A percentile compares a stretch with the other conserved stretches of the same genome.
phyloP scores from a whole-genome alignment of 2,888 invertebrate genomes.

The Dione vanillae region DNA sequence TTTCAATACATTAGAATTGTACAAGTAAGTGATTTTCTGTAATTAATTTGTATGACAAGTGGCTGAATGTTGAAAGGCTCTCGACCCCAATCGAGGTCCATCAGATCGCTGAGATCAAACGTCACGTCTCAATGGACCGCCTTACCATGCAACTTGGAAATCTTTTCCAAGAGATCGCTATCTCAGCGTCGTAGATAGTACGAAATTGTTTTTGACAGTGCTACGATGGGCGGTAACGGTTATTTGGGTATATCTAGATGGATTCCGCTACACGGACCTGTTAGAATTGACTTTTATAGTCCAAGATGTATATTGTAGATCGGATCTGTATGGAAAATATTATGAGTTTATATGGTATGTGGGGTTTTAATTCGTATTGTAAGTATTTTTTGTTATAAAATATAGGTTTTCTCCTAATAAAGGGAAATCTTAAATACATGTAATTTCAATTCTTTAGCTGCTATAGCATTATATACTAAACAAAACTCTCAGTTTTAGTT shows the following conservation, averaged over 20 bases:
- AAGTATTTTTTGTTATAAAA: neutral
- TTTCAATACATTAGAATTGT: neutral
- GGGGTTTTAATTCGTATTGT: neutral
- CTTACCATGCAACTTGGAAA: constrained; percentile 31
- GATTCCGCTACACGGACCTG: constrained; percentile 19
- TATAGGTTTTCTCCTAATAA: neutral
- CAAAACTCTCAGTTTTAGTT: neutral
- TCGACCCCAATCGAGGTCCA: constrained; percentile 23
- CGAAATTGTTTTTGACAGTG: constrained; percentile 42
- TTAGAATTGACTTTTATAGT: constrained; percentile 33
- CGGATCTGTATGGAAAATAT: neutral
- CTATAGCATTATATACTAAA: neutral
- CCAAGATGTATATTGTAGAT: constrained; percentile 12
- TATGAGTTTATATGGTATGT: neutral
- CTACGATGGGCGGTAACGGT: constrained; percentile 24
- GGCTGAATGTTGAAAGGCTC: constrained; percentile 15
- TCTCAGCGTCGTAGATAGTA: constrained; percentile 23
- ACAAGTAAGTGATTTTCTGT: constrained; percentile 5
- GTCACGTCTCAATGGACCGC: constrained; percentile 29
- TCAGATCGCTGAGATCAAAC: constrained; percentile 32
- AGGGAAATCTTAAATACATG: too few species aligned
- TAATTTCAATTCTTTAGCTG: neutral
- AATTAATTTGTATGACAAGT: constrained; percentile 30
- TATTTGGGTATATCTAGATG: constrained; percentile 39
- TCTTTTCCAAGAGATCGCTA: constrained; percentile 38